A percentile compares a stretch with the other conserved stretches of the same genome.
phyloP scores from a whole-genome alignment of 2,888 invertebrate genomes.

The Troilus luridus region DNA sequence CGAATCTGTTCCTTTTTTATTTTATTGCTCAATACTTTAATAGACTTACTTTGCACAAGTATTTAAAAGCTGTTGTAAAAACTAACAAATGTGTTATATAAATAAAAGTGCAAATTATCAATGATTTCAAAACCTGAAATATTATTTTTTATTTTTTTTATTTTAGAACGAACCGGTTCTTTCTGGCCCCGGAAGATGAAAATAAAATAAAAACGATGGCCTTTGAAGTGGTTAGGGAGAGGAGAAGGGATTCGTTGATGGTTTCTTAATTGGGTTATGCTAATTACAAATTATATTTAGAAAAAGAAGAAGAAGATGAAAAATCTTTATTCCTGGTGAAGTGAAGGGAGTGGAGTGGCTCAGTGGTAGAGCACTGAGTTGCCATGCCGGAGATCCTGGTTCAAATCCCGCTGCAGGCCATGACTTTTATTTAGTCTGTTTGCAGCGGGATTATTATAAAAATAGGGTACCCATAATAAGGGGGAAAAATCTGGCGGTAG shows the following conservation, averaged over 20 bases:
- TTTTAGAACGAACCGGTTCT: background rate
- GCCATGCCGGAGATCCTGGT: too few species aligned
- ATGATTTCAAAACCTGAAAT: background rate
- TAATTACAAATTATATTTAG: background rate
- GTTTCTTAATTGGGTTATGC: conserved; percentile 21
- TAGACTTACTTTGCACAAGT: background rate
- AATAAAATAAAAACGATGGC: background rate
- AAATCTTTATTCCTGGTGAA: conserved; percentile 6
- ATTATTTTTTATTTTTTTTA: background rate
- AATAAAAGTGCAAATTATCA: too few species aligned
- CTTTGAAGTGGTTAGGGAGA: background rate
- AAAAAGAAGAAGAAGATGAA: background rate
- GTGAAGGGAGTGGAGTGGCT: too few species aligned
- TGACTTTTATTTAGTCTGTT: too few species aligned
- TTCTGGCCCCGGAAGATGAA: background rate
- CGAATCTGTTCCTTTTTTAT: background rate
- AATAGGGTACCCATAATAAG: too few species aligned
- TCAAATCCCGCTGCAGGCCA: too few species aligned
- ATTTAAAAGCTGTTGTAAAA: too few species aligned
- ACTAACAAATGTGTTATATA: too few species aligned
- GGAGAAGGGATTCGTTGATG: background rate
- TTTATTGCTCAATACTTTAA: background rate
- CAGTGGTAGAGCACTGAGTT: too few species aligned
- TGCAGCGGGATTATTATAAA: too few species aligned
- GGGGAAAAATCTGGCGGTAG: too few species aligned